Base-by-base conservation (phyloP, 2,113 vertebrate species). In the Albula glossodonta region DNA sequence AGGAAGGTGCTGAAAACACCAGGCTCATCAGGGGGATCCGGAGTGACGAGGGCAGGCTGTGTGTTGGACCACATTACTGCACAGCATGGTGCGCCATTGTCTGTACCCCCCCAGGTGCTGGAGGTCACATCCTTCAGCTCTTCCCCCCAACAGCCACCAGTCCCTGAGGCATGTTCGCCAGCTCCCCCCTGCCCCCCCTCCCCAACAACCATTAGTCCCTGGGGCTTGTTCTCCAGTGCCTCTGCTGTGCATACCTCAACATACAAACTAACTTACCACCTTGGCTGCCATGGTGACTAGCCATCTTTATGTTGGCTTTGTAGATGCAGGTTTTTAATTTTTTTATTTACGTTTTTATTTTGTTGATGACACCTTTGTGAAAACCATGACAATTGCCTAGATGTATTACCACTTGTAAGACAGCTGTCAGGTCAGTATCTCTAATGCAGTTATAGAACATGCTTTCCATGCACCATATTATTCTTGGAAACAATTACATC, bases 51-150 rank as follows among this genome's bases (percentile, higher is more conserved):
- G 60, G 60, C 60, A 2, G 66, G 3, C 9, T 70, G 87, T 87
- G 70, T 88, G 82, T 91, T 87, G 83, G 85, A 83, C 51, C 88
- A 80, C 51, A 25, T 78, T 88, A 85, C 52, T 83, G 78, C 89
- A 50, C 83, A 78, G 82, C 51, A 86, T 85, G 87, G 74, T 19
- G 60, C 82, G 88, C 85, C 83, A 86, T 86, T 48, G 41, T 86
- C 50, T 81, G 78, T 84, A 78, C 80, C 52, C 86, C 86, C 52
- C 49, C 17, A 9, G 81, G 63, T 81, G 81, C 83, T 82, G 77
- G 87, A 86, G 88, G 87, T 84, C 85, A 60, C 48, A 52, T 52
- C 25, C 49, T 41, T 63, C 19, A 63, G 3, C 74, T 78, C 83
- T 87, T 79, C 66, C 63, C 81, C 78, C 78, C 56, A 81, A 86